A percentile compares a stretch with the other conserved stretches of the same genome.
phyloP scores from a whole-genome alignment of 1,140 invertebrate species.

The Lordiphosa mommai region DNA sequence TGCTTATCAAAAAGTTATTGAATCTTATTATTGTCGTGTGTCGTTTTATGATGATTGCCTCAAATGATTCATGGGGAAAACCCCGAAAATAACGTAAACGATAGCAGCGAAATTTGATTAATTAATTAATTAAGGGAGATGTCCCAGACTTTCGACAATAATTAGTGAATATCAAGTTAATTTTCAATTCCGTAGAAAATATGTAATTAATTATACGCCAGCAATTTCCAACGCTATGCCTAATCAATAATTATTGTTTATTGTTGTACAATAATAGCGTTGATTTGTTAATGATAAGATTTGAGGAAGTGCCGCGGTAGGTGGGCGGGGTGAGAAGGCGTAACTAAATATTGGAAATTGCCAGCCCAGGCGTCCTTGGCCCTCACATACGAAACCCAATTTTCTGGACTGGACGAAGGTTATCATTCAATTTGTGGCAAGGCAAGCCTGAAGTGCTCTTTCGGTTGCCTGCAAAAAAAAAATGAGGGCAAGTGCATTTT shows the following conservation, averaged over 20 bases:
- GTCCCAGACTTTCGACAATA: too few species aligned
- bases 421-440: neutral
- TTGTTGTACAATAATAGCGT: constrained; percentile 14
- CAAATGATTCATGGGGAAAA: constrained; percentile 21
- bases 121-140: too few species aligned
- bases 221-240: constrained; percentile 1
- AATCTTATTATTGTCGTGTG: constrained; percentile 27
- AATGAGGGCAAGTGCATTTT: too few species aligned
- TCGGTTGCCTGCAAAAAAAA: too few species aligned
- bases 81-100: constrained; percentile 2
- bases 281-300: constrained; percentile 15
- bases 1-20: constrained; percentile 36
- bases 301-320: neutral
- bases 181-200: too few species aligned
- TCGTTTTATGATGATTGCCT: constrained; percentile 18
- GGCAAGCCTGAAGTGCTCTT: too few species aligned
- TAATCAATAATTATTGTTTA: constrained; percentile 25
- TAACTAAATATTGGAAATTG: neutral
- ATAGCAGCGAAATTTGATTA: neutral
- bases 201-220: too few species aligned
- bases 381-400: constrained; percentile 45
- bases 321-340: neutral
- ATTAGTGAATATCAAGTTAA: too few species aligned
- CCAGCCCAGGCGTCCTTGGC: constrained; percentile 40
- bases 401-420: neutral